Evolutionary conservation across 2,888 invertebrate genomes (phyloP).

Genomic region (Sphaeridia pumilis): DNA sequence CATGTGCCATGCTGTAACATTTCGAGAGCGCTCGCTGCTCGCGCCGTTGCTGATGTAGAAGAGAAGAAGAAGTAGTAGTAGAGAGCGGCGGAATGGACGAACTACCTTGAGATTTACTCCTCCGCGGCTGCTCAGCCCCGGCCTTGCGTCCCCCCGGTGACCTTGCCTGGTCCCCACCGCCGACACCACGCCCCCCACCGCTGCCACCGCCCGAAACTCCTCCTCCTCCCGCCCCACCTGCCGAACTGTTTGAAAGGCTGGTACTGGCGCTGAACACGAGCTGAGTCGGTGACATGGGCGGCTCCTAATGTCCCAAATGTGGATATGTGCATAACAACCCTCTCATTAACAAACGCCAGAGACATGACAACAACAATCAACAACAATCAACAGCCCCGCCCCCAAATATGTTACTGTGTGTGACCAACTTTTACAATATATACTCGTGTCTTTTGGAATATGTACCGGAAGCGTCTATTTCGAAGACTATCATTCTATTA

Average conservation of each 20-base stretch:
- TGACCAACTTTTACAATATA: no score
- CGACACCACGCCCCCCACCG: constrained; percentile 4
- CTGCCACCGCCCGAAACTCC: not conserved
- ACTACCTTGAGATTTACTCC: constrained; percentile 91
- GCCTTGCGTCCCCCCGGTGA: constrained; percentile 7
- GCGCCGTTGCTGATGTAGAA: constrained; percentile 23
- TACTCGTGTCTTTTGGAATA: no score
- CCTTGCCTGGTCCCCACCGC: not conserved
- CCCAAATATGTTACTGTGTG: no score
- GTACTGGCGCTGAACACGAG: constrained; percentile 15
- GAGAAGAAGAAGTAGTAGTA: constrained; percentile 8
- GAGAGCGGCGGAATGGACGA: constrained; percentile 10
- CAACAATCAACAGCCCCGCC: constrained; percentile 1
- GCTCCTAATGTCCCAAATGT: no score
- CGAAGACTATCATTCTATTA: no score
- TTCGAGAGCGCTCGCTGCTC: constrained; percentile 53
- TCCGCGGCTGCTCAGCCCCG: constrained; percentile 13
- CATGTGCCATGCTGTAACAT: constrained; percentile 67
- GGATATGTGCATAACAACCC: no score
- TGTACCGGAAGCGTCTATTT: no score
- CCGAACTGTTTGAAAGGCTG: constrained; percentile 5
- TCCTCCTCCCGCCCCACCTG: no score
- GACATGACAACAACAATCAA: not conserved
- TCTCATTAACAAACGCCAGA: no score
- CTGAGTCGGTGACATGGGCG: constrained; percentile 18